These are phyloP conservation scores for Proteles cristata DNA, from an alignment of 2,113 vertebrate genomes.

Conservation along the genomic window DNA sequence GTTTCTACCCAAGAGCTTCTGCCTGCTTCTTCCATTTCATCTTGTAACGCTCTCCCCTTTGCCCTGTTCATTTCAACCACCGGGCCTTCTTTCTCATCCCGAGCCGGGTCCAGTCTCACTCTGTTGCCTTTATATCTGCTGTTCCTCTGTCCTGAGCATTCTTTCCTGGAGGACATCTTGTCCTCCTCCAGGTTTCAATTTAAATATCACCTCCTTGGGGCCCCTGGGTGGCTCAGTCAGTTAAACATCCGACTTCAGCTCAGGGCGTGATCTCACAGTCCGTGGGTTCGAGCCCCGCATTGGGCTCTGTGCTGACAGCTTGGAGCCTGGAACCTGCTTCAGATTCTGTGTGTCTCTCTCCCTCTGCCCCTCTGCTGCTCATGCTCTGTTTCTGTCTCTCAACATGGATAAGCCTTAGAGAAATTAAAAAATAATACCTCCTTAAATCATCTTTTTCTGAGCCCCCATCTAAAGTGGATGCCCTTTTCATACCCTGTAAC, in stretches of 20 bases:
- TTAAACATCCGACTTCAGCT: too few relatives aligned
- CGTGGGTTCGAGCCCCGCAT: too few relatives aligned
- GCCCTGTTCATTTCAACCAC: background rate
- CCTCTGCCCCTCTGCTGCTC: too few relatives aligned
- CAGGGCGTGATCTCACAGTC: too few relatives aligned
- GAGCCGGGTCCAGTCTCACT: background rate
- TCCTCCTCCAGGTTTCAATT: background rate
- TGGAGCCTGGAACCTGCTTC: too few relatives aligned
- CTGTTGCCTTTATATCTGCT: background rate
- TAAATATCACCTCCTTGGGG: background rate
- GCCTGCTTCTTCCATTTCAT: background rate
- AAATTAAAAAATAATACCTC: background rate
- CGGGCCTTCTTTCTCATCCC: background rate
- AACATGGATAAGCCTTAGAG: too few relatives aligned
- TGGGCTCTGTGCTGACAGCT: too few relatives aligned
- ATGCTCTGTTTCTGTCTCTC: too few relatives aligned
- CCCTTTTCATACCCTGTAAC: background rate
- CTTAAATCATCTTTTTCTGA: slow-evolving; percentile 24
- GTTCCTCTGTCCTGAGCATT: background rate
- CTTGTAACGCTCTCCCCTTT: background rate
- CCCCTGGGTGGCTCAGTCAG: too few relatives aligned
- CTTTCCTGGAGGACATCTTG: background rate
- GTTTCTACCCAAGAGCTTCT: background rate
- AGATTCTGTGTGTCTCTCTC: too few relatives aligned
- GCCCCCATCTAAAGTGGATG: background rate